These are phyloP conservation scores for Orthonevra nobilis DNA, from an alignment of 2,888 invertebrate genomes.

Conservation along the genomic window DNA sequence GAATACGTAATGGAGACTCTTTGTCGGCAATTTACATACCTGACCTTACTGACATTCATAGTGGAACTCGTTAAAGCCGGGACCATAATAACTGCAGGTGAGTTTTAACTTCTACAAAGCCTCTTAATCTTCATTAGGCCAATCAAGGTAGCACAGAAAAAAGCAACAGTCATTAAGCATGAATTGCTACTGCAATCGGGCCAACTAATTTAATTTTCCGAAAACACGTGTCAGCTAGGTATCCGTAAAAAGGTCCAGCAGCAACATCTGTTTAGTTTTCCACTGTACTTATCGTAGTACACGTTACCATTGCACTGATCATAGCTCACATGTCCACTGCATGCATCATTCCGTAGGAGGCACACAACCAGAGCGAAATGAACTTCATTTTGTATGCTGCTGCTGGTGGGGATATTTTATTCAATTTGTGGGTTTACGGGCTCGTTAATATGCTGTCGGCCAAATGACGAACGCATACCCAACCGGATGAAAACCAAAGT, in stretches of 20 bases:
- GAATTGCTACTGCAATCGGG: not conserved
- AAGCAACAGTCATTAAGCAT: slow-evolving; percentile 1
- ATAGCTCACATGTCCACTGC: slow-evolving; percentile 26
- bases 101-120: slow-evolving; percentile 45
- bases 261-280: too few species aligned
- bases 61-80: slow-evolving; percentile 33
- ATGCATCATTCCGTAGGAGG: not conserved
- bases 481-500: slow-evolving; percentile 51
- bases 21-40: slow-evolving; percentile 45
- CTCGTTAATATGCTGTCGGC: slow-evolving; percentile 6
- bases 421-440: slow-evolving; percentile 36
- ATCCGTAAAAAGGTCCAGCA: slow-evolving; percentile 33
- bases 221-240: slow-evolving; percentile 44
- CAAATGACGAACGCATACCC: slow-evolving; percentile 1
- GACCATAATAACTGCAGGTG: slow-evolving; percentile 60
- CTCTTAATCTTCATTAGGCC: slow-evolving; percentile 17
- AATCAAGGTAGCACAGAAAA: slow-evolving; percentile 26
- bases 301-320: slow-evolving; percentile 32
- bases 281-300: slow-evolving; percentile 13
- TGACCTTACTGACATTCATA: slow-evolving; percentile 26
- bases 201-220: not conserved
- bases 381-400: slow-evolving; percentile 27
- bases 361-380: not conserved
- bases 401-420: slow-evolving; percentile 45
- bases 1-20: slow-evolving; percentile 37